Evolutionary conservation across 2,888 invertebrate species (phyloP).

Genomic region (Noctua comes): DNA sequence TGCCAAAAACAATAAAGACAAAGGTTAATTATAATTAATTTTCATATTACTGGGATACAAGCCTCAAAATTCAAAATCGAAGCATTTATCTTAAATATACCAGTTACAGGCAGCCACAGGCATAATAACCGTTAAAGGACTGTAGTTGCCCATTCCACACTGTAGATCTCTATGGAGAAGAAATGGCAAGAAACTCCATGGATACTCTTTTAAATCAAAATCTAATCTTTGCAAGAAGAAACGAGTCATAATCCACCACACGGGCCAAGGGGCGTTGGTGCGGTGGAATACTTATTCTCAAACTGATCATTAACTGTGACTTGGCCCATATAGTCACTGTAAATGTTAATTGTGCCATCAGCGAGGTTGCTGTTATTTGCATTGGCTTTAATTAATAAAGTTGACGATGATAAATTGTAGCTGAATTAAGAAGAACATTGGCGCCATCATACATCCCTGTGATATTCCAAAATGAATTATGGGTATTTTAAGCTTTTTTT

Average conservation of each 20-base stretch:
- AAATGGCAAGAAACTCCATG: no score
- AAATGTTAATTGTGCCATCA: slow-evolving; percentile 17
- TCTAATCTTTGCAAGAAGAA: background rate
- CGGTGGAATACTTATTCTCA: no score
- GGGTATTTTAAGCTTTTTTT: background rate
- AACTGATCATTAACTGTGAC: background rate
- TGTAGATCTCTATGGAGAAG: no score
- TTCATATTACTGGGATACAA: no score
- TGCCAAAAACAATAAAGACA: background rate
- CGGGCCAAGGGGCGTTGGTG: no score
- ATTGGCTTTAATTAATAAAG: slow-evolving; percentile 36
- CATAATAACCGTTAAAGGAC: no score
- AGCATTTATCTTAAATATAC: no score
- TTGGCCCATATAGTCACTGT: background rate
- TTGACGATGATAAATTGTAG: slow-evolving; percentile 38
- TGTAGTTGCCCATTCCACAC: no score
- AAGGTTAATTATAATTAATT: background rate
- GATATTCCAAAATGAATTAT: slow-evolving; percentile 27
- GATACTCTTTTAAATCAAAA: no score
- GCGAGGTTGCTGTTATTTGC: slow-evolving; percentile 24
- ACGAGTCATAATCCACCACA: no score
- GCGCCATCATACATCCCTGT: slow-evolving; percentile 17
- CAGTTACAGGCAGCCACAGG: no score
- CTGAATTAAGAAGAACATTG: slow-evolving; percentile 32
- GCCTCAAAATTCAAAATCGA: no score